Percentiles rank a stretch among this genome's conserved stretches.
phyloP scores from a whole-genome alignment of 2,888 invertebrate species.

The Sphaerophoria taeniata region DNA sequence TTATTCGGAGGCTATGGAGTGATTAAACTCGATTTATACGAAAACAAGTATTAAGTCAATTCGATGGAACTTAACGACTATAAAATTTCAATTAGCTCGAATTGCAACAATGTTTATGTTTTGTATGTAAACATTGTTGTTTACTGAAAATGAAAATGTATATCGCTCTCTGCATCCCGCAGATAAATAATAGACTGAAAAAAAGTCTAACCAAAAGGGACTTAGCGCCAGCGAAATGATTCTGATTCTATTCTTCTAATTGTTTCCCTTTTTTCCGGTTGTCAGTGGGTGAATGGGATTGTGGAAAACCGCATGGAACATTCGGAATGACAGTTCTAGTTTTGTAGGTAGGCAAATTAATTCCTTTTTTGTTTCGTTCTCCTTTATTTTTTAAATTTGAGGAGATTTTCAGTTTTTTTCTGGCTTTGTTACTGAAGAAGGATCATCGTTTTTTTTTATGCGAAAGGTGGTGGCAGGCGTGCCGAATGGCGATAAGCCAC shows the following conservation, averaged over 20 bases:
- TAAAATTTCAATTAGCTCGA: constrained; percentile 61
- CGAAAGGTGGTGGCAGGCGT: constrained; percentile 18
- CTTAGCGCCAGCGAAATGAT: constrained; percentile 46
- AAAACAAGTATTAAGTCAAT: constrained; percentile 18
- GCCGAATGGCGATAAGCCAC: constrained; percentile 65
- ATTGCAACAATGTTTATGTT: constrained; percentile 50
- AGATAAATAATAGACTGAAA: constrained; percentile 29
- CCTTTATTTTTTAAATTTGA: constrained; percentile 33
- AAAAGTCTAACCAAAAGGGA: constrained; percentile 39
- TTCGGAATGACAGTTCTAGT: constrained; percentile 26
- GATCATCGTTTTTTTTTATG: constrained; percentile 58
- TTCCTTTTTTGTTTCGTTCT: not conserved
- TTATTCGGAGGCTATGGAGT: not conserved
- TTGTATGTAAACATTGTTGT: constrained; percentile 45
- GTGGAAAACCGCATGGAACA: constrained; percentile 51
- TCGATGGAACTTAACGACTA: constrained; percentile 41
- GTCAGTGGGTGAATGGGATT: constrained; percentile 63
- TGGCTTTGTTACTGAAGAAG: not conserved
- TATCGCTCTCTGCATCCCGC: constrained; percentile 10
- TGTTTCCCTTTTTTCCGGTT: constrained; percentile 12
- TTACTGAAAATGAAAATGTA: constrained; percentile 19
- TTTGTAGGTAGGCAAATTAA: constrained; percentile 8
- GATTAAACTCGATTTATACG: not conserved
- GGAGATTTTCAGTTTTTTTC: constrained; percentile 25
- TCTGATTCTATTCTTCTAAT: constrained; percentile 18